Conservation (phyloP, 2,113 vertebrate genomes). For the Dasyornis broadbenti region DNA sequence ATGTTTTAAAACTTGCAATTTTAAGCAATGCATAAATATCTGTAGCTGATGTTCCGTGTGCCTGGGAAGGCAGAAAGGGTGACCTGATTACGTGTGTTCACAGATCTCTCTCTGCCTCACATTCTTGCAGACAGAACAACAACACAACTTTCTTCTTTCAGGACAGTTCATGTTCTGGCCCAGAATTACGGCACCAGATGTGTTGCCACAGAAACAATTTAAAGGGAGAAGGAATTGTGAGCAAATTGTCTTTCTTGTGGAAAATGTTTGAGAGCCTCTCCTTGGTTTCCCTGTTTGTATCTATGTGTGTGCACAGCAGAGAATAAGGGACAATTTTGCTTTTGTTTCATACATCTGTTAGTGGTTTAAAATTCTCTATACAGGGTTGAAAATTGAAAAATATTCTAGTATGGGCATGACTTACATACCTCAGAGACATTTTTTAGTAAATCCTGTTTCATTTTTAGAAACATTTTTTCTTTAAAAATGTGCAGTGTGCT, state of each 20-base stretch:
- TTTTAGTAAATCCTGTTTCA: slow-evolving; percentile 39
- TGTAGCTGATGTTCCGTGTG: background rate
- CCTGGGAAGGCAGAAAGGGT: background rate
- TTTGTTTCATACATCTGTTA: slow-evolving; percentile 54
- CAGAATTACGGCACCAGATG: slow-evolving; percentile 19
- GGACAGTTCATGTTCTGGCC: background rate
- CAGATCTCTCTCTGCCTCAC: background rate
- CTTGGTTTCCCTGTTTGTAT: background rate
- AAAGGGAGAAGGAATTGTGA: slow-evolving; percentile 3
- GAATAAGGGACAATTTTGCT: background rate
- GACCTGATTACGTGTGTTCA: background rate
- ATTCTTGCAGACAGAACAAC: slow-evolving; percentile 7
- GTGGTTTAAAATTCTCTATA: slow-evolving; percentile 33
- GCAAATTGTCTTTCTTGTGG: background rate
- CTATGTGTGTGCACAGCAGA: background rate
- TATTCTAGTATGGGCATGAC: slow-evolving; percentile 29
- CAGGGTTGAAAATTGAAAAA: slow-evolving; percentile 38
- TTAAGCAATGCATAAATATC: background rate
- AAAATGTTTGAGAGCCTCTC: background rate
- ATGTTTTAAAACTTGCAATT: background rate
- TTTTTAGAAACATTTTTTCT: slow-evolving; percentile 33
- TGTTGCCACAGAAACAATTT: slow-evolving; percentile 44
- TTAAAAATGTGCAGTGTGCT: background rate
- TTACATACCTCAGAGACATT: slow-evolving; percentile 6
- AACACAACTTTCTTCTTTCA: slow-evolving; percentile 13